phyloP scores from a whole-genome alignment of 1,140 invertebrate species.

The Heliothis subflexa region DNA sequence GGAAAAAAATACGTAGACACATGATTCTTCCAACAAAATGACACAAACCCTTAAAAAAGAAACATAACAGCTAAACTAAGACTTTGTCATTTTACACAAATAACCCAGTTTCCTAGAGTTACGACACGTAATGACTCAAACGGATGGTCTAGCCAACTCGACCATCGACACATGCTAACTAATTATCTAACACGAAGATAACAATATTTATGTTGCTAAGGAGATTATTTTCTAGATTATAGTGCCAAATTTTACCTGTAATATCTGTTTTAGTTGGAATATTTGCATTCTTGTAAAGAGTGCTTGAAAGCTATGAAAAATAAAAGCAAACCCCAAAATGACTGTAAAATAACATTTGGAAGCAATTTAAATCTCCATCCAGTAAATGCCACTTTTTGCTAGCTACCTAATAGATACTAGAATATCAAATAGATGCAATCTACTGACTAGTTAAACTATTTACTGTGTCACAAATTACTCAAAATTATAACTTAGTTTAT shows the following conservation, averaged over 20 bases:
- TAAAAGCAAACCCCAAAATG: too few species aligned
- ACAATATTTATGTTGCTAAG: background rate
- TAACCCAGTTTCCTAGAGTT: conserved; percentile 32
- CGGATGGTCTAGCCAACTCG: conserved; percentile 1
- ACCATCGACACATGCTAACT: conserved; percentile 1
- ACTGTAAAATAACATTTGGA: too few species aligned
- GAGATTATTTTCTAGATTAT: background rate
- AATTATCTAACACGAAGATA: conserved; percentile 31
- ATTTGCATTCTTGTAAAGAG: too few species aligned
- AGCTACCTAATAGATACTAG: too few species aligned
- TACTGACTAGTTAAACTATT: too few species aligned
- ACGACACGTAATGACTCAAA: conserved; percentile 22
- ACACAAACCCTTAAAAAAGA: background rate
- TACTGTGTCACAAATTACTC: too few species aligned
- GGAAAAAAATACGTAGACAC: background rate
- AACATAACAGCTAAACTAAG: background rate
- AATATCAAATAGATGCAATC: too few species aligned
- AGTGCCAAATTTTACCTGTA: background rate
- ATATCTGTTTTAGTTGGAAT: too few species aligned
- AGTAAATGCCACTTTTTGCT: too few species aligned
- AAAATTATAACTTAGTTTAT: too few species aligned
- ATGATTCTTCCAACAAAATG: background rate
- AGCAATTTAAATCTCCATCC: too few species aligned
- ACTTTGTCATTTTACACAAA: conserved; percentile 27
- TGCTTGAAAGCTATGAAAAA: too few species aligned